Evolutionary conservation across 2,888 invertebrate species (phyloP).

Genomic region (Drosophila longiperda): DNA sequence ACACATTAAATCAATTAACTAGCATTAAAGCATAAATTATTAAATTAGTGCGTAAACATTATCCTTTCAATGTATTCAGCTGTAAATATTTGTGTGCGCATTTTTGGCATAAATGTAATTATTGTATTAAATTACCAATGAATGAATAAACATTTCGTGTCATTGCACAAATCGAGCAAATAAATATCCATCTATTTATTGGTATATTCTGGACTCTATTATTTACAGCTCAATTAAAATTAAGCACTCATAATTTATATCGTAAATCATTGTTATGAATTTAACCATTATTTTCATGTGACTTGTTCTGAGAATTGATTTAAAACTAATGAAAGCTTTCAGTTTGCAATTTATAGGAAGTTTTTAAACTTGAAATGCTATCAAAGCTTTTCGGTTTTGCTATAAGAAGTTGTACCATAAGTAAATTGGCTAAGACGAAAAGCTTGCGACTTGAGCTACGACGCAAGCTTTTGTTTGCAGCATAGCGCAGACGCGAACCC

Average conservation of each 20-base stretch:
- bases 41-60: constrained; percentile 41
- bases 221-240: constrained; percentile 45
- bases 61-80: constrained; percentile 25
- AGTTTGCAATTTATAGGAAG: constrained; percentile 33
- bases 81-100: constrained; percentile 25
- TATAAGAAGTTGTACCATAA: constrained; percentile 33
- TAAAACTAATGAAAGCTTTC: constrained; percentile 15
- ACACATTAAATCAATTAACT: constrained; percentile 63
- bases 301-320: constrained; percentile 5
- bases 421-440: constrained; percentile 14
- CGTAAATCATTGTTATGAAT: constrained; percentile 19
- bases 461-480: constrained; percentile 19
- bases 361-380: background rate
- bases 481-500: constrained; percentile 62
- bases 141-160: constrained; percentile 67
- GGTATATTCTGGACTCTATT: constrained; percentile 21
- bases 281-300: constrained; percentile 19
- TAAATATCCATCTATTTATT: constrained; percentile 20
- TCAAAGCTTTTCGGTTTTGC: constrained; percentile 22
- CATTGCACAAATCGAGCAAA: constrained; percentile 61
- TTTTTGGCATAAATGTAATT: constrained; percentile 59
- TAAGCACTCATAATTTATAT: constrained; percentile 5
- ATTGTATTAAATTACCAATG: constrained; percentile 62
- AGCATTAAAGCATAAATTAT: constrained; percentile 67
- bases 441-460: constrained; percentile 14